phyloP scores from a whole-genome alignment of 2,113 vertebrate genomes.

The Anhinga rufa region DNA sequence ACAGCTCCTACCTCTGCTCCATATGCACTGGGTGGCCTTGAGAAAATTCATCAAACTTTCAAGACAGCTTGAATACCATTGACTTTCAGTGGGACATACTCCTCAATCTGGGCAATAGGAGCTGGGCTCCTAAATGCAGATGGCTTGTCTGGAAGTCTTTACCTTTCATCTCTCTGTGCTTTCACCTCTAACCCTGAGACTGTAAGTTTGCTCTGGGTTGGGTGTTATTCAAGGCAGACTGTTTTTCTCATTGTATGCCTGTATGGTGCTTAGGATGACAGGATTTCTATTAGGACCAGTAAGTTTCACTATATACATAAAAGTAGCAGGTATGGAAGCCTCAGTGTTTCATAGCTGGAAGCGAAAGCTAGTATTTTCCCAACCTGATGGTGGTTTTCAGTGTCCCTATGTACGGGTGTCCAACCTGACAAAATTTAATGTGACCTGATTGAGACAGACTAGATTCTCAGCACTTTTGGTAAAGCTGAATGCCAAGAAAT shows the following conservation, averaged over 20 bases:
- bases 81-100: neutral
- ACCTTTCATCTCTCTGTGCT: neutral
- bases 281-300: neutral
- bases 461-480: neutral
- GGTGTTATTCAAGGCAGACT: neutral
- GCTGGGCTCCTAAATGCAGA: neutral
- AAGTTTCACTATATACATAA: neutral
- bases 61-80: neutral
- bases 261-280: neutral
- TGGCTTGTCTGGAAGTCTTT: neutral
- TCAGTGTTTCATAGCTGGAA: neutral
- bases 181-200: neutral
- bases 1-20: neutral
- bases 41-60: neutral
- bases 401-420: neutral
- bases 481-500: neutral
- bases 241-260: neutral
- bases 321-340: neutral
- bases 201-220: neutral
- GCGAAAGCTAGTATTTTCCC: neutral
- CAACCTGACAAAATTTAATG: neutral
- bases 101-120: neutral
- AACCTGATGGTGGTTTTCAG: neutral
- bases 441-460: neutral
- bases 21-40: neutral